A percentile compares a stretch with the other conserved stretches of the same genome.
phyloP scores from a whole-genome alignment of 2,113 vertebrate genomes.

The Empidonax alnorum region DNA sequence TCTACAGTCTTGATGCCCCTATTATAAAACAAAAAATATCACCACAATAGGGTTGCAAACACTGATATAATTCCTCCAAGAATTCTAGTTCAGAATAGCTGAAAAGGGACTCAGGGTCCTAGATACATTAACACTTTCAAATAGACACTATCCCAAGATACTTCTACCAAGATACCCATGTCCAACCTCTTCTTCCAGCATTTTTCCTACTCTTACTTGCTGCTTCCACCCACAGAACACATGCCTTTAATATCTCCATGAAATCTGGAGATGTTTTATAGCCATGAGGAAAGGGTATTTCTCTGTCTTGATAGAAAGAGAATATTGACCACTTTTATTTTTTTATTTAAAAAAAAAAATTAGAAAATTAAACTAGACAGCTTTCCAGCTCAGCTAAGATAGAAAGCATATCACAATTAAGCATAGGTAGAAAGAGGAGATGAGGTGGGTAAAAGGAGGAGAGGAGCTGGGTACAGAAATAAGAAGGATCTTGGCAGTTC shows the following conservation, averaged over 20 bases:
- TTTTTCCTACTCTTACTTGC: background rate
- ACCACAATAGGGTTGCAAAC: background rate
- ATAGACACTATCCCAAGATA: background rate
- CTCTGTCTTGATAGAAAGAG: background rate
- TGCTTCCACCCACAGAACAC: background rate
- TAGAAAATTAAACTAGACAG: background rate
- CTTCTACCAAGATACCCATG: background rate
- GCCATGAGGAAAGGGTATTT: background rate
- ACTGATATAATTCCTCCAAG: background rate
- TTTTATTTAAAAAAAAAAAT: background rate
- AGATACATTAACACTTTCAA: background rate
- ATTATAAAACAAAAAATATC: background rate
- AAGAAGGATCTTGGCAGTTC: background rate
- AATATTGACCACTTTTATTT: background rate
- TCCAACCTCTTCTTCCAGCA: background rate
- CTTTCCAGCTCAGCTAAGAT: background rate
- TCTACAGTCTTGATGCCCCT: background rate
- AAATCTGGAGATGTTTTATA: background rate
- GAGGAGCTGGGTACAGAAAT: background rate
- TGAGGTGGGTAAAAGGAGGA: fast-evolving
- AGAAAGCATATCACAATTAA: background rate
- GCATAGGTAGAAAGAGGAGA: background rate
- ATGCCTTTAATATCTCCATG: background rate
- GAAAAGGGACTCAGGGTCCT: background rate
- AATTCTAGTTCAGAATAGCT: background rate